A percentile compares a stretch with the other conserved stretches of the same genome.
These are phyloP conservation scores for Invenusta paracnida DNA, from an alignment of 2,888 invertebrate genomes.

Conservation along the genomic window DNA sequence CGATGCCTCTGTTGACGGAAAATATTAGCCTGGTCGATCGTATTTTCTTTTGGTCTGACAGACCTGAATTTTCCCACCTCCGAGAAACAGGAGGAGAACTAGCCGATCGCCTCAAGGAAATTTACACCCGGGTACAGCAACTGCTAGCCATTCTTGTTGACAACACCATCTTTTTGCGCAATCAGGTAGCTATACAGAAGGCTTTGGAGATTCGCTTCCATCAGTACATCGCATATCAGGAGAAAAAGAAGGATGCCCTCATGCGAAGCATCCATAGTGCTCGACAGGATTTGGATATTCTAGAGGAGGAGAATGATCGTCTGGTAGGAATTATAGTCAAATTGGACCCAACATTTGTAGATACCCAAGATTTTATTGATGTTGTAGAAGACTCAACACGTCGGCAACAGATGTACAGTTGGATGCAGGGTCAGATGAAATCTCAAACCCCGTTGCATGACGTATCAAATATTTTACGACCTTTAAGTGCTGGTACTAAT, in stretches of 20 bases:
- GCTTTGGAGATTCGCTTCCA: constrained; percentile 5
- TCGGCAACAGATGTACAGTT: neutral
- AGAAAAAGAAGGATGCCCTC: constrained; percentile 8
- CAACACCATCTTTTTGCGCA: neutral
- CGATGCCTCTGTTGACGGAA: constrained; percentile 33
- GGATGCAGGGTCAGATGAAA: no score
- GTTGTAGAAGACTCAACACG: neutral
- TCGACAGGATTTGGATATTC: constrained; percentile 4
- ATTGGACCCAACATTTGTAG: constrained; percentile 27
- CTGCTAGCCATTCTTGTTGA: neutral
- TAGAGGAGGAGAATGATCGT: constrained; percentile 36
- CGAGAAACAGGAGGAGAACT: neutral
- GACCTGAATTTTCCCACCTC: constrained; percentile 14
- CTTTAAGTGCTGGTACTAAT: no score
- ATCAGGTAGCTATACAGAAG: constrained; percentile 8
- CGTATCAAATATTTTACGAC: no score
- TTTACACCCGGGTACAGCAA: constrained; percentile 17
- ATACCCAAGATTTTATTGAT: constrained; percentile 11
- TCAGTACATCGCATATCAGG: neutral
- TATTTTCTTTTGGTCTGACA: constrained; percentile 32
- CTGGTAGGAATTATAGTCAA: constrained; percentile 29
- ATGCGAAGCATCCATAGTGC: neutral
- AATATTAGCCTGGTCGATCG: constrained; percentile 26
- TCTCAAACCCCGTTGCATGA: no score
- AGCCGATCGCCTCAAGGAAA: constrained; percentile 23